These are phyloP conservation scores for Varecia variegata DNA, from an alignment of 2,797 vertebrate species.

Conservation along the genomic window DNA sequence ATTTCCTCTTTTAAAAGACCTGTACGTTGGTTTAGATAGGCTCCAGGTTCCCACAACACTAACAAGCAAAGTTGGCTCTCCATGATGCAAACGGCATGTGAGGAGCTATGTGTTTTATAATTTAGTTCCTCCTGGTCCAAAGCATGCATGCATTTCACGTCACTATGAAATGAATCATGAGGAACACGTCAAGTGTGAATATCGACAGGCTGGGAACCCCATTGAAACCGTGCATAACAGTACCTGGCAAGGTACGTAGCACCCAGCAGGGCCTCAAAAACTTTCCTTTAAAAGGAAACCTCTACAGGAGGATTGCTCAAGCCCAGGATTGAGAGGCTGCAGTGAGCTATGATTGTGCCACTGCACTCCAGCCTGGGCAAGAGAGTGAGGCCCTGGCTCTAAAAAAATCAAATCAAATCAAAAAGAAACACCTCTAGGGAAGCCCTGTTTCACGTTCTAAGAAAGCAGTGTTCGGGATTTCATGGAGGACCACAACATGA, in stretches of 20 bases:
- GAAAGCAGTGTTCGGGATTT: background rate
- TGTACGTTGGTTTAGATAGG: background rate
- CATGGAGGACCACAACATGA: background rate
- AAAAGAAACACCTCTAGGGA: background rate
- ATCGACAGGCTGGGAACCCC: background rate
- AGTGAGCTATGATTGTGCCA: background rate
- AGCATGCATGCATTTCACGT: fast-evolving
- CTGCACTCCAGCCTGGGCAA: background rate
- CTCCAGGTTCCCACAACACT: background rate
- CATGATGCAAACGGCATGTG: background rate
- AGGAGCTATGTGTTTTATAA: background rate
- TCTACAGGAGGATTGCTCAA: background rate
- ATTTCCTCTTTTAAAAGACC: background rate
- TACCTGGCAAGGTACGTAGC: background rate
- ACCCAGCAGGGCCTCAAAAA: background rate
- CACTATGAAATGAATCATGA: fast-evolving
- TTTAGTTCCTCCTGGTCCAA: background rate
- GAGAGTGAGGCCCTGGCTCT: background rate
- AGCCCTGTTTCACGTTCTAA: background rate
- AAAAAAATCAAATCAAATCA: background rate
- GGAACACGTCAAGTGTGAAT: background rate
- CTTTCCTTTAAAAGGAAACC: background rate
- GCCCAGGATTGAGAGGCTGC: background rate
- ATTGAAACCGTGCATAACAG: fast-evolving
- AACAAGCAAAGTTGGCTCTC: background rate